Base-by-base conservation (phyloP, 2,888 invertebrate genomes). In the Emmelina monodactyla region DNA sequence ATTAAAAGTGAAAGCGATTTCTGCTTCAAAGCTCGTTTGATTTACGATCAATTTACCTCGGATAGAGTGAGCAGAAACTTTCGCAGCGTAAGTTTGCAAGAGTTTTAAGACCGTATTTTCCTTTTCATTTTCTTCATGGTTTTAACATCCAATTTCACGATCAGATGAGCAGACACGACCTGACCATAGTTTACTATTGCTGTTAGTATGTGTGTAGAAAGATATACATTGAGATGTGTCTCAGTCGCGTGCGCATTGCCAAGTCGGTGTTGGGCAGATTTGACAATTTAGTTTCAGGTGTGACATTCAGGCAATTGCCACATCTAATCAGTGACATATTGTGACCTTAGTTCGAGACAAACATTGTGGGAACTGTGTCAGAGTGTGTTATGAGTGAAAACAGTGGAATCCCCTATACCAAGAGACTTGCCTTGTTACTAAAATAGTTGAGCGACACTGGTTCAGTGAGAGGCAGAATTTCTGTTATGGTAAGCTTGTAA, bases 201-300 rank as follows among this genome's bases (percentile, higher is more conserved):
- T n/a, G n/a, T n/a, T n/a, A n/a, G n/a, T n/a, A n/a, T n/a, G n/a
- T n/a, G n/a, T n/a, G n/a, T n/a, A n/a, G n/a, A n/a, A n/a, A n/a
- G n/a, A n/a, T n/a, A n/a, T n/a, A n/a, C n/a, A n/a, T n/a, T n/a
- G n/a, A n/a, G n/a, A n/a, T n/a, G n/a, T n/a, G n/a, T n/a, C n/a
- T n/a, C n/a, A n/a, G n/a, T n/a, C n/a, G n/a, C n/a, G n/a, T n/a
- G 43, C 46, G 53, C 25, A 54, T 49, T 67, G 71, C 72, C 71
- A 75, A 64, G 62, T 51, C 48, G 62, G 64, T 59, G 68, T 64
- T 62, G 66, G 61, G 61, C 53, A 46, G 57, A 61, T 63, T 62
- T 64, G 63, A 65, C 68, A 62, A 66, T 69, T 70, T 58, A 75
- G 76, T 72, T 55, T 55, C 49, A 54, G 52, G 53, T 55, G 54